Percentiles rank a stretch among this genome's conserved stretches.
These are phyloP conservation scores for Orbicella faveolata DNA, from an alignment of 64 coral and sea anemone genomes.

Conservation along the genomic window DNA sequence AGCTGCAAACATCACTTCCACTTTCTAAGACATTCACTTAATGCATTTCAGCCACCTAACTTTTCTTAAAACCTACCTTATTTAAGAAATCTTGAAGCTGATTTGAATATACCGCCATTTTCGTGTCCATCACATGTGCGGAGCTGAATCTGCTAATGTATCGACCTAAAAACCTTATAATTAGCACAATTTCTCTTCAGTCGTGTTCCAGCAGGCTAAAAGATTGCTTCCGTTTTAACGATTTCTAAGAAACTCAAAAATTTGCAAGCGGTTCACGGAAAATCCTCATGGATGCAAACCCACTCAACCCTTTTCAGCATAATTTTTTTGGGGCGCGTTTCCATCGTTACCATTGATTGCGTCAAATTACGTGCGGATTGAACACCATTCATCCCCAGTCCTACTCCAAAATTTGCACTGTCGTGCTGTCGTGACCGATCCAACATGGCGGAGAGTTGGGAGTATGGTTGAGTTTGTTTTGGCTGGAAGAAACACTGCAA, in stretches of 20 bases:
- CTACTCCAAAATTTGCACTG: neutral
- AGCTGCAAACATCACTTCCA: neutral
- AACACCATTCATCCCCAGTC: constrained; percentile 16
- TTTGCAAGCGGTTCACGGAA: neutral
- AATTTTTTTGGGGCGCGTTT: neutral
- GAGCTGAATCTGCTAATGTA: neutral
- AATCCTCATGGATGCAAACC: neutral
- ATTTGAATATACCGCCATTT: constrained; percentile 8
- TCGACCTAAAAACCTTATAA: neutral
- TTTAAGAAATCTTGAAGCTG: neutral
- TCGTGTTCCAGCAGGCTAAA: neutral
- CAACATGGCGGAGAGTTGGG: constrained; percentile 62
- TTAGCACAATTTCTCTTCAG: too few species aligned
- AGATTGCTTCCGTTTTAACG: neutral
- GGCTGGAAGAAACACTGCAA: neutral
- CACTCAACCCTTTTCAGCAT: neutral
- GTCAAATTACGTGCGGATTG: constrained; percentile 31
- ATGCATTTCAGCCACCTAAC: neutral
- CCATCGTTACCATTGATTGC: constrained; percentile 23
- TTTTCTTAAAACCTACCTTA: neutral
- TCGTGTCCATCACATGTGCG: neutral
- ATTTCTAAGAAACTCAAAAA: neutral
- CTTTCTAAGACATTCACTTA: neutral
- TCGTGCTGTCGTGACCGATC: neutral
- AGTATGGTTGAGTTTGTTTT: constrained; percentile 23